These are phyloP conservation scores for Caranx melampygus DNA, from an alignment of 2,113 vertebrate species.

Conservation along the genomic window DNA sequence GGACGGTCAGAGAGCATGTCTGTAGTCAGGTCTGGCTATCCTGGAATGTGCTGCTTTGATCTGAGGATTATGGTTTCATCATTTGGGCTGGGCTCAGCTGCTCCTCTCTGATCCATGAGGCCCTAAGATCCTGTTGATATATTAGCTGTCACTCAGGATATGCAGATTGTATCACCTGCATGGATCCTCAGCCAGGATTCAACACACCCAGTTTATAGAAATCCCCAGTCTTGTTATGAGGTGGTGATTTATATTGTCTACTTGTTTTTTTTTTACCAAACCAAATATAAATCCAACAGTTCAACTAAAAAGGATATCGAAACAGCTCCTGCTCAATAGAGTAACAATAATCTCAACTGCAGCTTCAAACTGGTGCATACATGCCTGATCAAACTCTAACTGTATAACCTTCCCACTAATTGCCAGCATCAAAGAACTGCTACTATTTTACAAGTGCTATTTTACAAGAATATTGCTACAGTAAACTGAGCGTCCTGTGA, in stretches of 20 bases:
- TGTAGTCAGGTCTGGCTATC: conserved; percentile 38
- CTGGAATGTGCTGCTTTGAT: conserved; percentile 80
- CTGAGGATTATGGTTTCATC: conserved; percentile 73
- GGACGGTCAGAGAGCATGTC: conserved; percentile 35
- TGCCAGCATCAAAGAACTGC: conserved; percentile 37
- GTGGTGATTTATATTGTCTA: too few relatives aligned
- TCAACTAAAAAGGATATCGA: neutral
- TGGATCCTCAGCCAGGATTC: conserved; percentile 38
- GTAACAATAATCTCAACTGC: neutral
- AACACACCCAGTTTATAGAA: conserved; percentile 26
- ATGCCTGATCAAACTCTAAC: conserved; percentile 3
- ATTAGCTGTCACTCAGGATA: conserved; percentile 59
- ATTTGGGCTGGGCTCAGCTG: conserved; percentile 53
- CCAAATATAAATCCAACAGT: too few relatives aligned
- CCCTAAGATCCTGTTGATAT: conserved; percentile 61
- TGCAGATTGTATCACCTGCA: conserved; percentile 56
- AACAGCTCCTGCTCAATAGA: neutral
- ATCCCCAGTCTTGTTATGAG: too few relatives aligned
- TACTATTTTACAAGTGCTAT: conserved; percentile 27
- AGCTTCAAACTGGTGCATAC: neutral
- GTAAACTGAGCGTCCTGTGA: conserved; percentile 16
- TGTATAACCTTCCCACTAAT: neutral
- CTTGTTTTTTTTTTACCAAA: too few relatives aligned
- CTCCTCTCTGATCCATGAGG: conserved; percentile 57
- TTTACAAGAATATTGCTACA: conserved; percentile 40